Evolutionary conservation across 2,888 invertebrate genomes (phyloP), one percentile per base, ranked within the genome.

Genomic region (Falcaria lacertinaria): DNA sequence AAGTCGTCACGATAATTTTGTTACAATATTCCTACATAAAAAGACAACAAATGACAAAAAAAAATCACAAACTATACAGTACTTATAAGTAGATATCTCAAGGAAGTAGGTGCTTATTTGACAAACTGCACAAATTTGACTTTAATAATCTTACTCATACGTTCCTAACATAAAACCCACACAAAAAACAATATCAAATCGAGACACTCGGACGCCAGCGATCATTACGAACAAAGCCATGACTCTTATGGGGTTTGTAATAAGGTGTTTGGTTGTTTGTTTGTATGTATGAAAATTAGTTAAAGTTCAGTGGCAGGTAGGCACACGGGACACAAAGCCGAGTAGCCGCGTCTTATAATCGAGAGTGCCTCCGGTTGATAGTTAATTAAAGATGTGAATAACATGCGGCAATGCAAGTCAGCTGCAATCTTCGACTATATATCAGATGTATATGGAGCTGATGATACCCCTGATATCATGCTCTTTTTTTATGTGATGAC

Each of bases 301-400:
- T 42, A 61, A 60, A 63, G 57, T 63, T 57, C 54, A 59, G 52
- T 56, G 64, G 60, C 69, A 72, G 74, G 73, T 74, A 74, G 67
- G 45, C 48, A 48, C 48, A 67, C 64, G 69, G 66, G 64, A 63
- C 63, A 80, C 83, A 84, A 83, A 86, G 84, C 79, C 81, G 77
- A 63, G 88, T 83, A 88, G 86, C 84, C 78, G 73, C 64, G 64
- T 70, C 74, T 74, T 80, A 80, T 86, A 84, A 88, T 85, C 81
- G 83, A 87, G 81, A 79, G 77, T 80, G 80, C 80, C 81, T 76
- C 78, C 73, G 76, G 78, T 81, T 80, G 84, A 86, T 84, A 86
- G 83, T 82, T 88, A 87, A 88, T 89, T 88, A 89, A 85, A 83
- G 85, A 76, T 80, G 74, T 84, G 85, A 87, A 86, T 86, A 83